phyloP scores from a whole-genome alignment of 2,113 vertebrate species.

The Clinocottus analis region DNA sequence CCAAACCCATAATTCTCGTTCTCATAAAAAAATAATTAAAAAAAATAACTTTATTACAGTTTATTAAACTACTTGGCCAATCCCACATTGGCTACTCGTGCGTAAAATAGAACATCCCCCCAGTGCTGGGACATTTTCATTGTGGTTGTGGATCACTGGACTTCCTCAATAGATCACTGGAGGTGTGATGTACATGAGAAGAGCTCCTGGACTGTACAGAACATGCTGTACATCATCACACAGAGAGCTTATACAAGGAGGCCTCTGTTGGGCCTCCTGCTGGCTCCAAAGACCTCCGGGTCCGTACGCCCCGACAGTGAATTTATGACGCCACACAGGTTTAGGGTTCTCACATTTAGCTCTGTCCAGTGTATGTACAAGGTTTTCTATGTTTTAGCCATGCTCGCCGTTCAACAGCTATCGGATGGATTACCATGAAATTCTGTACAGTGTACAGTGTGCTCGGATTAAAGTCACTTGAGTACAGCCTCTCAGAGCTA shows the following conservation, averaged over 20 bases:
- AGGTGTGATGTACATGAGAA: constrained; percentile 44
- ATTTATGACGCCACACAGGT: not conserved
- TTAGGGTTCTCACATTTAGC: not conserved
- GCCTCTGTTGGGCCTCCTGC: constrained; percentile 24
- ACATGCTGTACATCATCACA: constrained; percentile 34
- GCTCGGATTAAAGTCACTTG: no score
- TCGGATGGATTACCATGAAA: not conserved
- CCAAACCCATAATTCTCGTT: not conserved
- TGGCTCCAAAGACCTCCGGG: not conserved
- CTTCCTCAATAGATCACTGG: constrained; percentile 21
- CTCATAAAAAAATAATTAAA: constrained; percentile 31
- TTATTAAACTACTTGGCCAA: not conserved
- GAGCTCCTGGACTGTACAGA: not conserved
- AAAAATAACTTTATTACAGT: constrained; percentile 23
- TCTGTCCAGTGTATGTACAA: not conserved
- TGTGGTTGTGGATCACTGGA: constrained; percentile 29
- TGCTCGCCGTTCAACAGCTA: not conserved
- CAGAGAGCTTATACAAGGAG: constrained; percentile 25
- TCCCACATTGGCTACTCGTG: constrained; percentile 17
- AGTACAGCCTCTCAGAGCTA: not conserved
- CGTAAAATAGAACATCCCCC: constrained; percentile 26
- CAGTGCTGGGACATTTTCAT: constrained; percentile 18
- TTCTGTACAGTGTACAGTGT: not conserved
- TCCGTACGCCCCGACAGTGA: not conserved
- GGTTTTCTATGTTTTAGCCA: not conserved